These are phyloP conservation scores for Aphis craccivora DNA, from an alignment of 1,140 invertebrate genomes.

Conservation along the genomic window DNA sequence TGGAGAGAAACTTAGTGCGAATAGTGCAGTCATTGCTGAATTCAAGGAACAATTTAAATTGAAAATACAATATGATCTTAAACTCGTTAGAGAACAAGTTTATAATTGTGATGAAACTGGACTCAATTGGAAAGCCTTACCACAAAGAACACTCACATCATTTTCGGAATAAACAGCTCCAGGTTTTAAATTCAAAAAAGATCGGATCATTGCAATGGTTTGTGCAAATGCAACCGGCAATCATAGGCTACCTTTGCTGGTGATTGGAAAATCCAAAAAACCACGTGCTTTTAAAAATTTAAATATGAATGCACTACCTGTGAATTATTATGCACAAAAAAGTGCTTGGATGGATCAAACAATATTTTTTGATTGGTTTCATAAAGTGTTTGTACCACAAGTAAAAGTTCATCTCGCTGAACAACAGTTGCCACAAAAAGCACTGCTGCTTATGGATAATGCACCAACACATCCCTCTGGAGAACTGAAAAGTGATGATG, in stretches of 20 bases:
- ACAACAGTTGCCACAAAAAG: slow-evolving; percentile 60
- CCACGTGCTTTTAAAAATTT: slow-evolving; percentile 61
- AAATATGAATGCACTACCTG: slow-evolving; percentile 58
- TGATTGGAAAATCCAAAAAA: slow-evolving; percentile 64
- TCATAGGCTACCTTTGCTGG: slow-evolving; percentile 58
- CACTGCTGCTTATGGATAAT: slow-evolving; percentile 63
- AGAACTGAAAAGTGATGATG: slow-evolving; percentile 53
- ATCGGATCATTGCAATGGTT: slow-evolving; percentile 62
- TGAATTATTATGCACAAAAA: slow-evolving; percentile 61
- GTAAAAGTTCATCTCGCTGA: slow-evolving; percentile 60
- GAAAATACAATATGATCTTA: too few species aligned
- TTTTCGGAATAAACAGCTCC: slow-evolving; percentile 54
- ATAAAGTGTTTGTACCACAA: slow-evolving; percentile 62
- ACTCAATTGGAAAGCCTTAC: too few species aligned
- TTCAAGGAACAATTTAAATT: too few species aligned
- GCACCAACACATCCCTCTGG: slow-evolving; percentile 61
- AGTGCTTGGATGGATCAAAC: slow-evolving; percentile 61
- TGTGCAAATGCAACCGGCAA: slow-evolving; percentile 63
- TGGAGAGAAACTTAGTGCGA: too few species aligned
- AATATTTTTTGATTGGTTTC: slow-evolving; percentile 62
- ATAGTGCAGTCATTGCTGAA: too few species aligned
- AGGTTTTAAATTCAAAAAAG: slow-evolving; percentile 12
- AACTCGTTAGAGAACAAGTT: too few species aligned
- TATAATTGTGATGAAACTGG: too few species aligned
- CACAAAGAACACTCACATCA: not conserved